phyloP scores from a whole-genome alignment of 1,140 invertebrate species.

The Pemphigus obesinymphae region DNA sequence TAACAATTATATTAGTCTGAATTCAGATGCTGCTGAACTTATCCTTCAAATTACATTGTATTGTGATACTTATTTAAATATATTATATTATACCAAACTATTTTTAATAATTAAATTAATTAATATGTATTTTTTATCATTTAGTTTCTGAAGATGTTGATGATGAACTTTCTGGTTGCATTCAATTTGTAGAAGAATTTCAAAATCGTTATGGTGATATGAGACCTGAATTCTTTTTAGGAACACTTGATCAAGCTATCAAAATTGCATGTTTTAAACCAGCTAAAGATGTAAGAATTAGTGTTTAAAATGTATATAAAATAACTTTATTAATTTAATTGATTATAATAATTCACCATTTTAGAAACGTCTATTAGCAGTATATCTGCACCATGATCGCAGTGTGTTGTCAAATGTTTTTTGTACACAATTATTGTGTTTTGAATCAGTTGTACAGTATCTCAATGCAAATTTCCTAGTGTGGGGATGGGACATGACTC shows the following conservation, averaged over 20 bases:
- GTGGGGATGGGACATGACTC: constrained; percentile 93
- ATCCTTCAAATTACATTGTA: too few species aligned
- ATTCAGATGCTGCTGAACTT: too few species aligned
- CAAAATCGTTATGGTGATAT: constrained; percentile 70
- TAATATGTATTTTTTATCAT: neutral
- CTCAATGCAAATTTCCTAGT: constrained; percentile 82
- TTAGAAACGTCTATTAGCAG: constrained; percentile 84
- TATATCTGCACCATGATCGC: constrained; percentile 91
- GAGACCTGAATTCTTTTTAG: constrained; percentile 85
- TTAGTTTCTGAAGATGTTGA: constrained; percentile 79
- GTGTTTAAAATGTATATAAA: neutral
- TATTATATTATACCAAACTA: too few species aligned
- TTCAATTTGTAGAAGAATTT: constrained; percentile 83
- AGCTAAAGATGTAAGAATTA: constrained; percentile 72
- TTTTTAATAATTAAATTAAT: too few species aligned
- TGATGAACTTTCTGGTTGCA: constrained; percentile 78
- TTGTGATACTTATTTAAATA: too few species aligned
- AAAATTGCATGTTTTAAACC: constrained; percentile 79
- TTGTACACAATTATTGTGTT: constrained; percentile 87
- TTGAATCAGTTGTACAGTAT: constrained; percentile 80
- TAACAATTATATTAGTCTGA: too few species aligned
- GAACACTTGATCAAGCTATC: constrained; percentile 81
- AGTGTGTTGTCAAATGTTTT: constrained; percentile 93
- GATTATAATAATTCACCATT: neutral
- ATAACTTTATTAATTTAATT: neutral